phyloP scores from a whole-genome alignment of 2,113 vertebrate genomes.

The Alethe castanea region DNA sequence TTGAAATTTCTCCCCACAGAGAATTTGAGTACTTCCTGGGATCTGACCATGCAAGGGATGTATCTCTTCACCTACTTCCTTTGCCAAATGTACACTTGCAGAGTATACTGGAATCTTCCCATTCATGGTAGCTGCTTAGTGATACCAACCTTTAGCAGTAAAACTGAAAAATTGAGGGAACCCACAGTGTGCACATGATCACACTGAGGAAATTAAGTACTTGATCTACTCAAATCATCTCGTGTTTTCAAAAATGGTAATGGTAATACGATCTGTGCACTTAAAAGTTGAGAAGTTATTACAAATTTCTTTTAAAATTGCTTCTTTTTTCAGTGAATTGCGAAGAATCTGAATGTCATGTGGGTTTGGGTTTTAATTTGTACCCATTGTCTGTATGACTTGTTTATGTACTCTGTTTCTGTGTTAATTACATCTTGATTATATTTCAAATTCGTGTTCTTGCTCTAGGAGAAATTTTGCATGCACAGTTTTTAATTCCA shows the following conservation, averaged over 20 bases:
- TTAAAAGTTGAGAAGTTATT: neutral
- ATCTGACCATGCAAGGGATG: neutral
- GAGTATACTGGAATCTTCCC: neutral
- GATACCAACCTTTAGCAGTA: neutral
- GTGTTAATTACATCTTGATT: neutral
- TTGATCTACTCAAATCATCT: neutral
- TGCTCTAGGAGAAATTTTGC: neutral
- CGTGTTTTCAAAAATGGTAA: neutral
- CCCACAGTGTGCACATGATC: neutral
- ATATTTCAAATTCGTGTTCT: neutral
- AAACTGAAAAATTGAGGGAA: neutral
- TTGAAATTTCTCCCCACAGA: neutral
- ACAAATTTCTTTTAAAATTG: neutral
- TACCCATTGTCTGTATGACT: neutral
- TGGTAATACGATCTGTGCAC: neutral
- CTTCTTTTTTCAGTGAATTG: neutral
- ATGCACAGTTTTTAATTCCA: neutral
- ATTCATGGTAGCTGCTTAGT: neutral
- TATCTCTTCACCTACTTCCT: neutral
- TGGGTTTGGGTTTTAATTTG: neutral
- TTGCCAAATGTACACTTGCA: neutral
- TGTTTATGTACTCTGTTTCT: neutral
- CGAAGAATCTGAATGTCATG: neutral
- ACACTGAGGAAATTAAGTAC: neutral
- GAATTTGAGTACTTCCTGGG: neutral